phyloP scores from a whole-genome alignment of 2,888 invertebrate species.

The Lasioglossum villosulum region DNA sequence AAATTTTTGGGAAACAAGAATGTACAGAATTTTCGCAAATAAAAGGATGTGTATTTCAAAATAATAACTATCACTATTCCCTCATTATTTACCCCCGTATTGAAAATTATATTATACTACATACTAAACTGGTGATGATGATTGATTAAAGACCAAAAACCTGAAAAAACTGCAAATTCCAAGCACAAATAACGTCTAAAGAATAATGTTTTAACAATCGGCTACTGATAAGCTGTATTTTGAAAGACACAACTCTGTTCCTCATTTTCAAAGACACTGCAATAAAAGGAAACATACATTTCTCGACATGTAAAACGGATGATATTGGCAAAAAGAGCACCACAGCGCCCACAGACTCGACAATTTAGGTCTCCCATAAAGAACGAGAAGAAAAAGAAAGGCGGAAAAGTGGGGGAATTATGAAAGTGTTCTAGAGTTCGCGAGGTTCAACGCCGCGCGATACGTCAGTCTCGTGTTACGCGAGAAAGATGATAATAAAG shows the following conservation, averaged over 20 bases:
- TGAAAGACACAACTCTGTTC: no score
- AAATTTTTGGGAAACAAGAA: no score
- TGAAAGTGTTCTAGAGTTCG: constrained; percentile 41
- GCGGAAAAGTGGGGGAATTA: background rate
- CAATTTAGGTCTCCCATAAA: background rate
- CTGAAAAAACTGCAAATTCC: background rate
- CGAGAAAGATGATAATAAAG: constrained; percentile 50
- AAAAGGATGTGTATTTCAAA: background rate
- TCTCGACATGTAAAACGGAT: no score
- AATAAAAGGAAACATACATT: no score
- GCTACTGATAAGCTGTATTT: no score
- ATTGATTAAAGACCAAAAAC: background rate
- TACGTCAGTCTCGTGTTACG: constrained; percentile 54
- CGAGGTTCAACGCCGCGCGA: constrained; percentile 47
- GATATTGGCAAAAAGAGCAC: background rate
- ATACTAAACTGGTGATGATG: no score
- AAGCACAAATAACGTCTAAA: background rate
- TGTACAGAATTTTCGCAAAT: background rate
- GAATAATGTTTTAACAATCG: background rate
- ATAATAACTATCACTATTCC: no score
- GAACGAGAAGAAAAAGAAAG: background rate
- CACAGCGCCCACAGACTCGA: background rate
- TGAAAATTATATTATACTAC: no score
- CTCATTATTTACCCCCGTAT: no score
- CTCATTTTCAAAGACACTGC: no score